phyloP scores from a whole-genome alignment of 2,888 invertebrate genomes.

The Boloria selene region DNA sequence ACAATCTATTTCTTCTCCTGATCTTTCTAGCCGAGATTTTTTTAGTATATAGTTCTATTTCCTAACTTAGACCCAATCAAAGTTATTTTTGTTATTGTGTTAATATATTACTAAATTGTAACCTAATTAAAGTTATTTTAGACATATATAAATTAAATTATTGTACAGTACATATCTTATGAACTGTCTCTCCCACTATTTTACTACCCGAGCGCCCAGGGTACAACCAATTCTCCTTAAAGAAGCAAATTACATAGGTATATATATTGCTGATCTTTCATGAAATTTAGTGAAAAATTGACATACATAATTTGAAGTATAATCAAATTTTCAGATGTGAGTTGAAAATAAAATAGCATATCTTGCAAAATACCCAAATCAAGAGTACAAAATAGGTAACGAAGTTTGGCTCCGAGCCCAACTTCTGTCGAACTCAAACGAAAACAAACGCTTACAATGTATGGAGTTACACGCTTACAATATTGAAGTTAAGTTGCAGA shows the following conservation, averaged over 20 bases:
- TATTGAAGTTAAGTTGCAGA: conserved; percentile 11
- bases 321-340: conserved; percentile 3
- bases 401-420: conserved; percentile 33
- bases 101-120: too few relatives aligned
- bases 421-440: conserved; percentile 29
- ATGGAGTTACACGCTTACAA: conserved; percentile 23
- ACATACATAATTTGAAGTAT: conserved; percentile 7
- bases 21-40: neutral
- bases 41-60: neutral
- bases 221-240: too few relatives aligned
- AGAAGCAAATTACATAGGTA: too few relatives aligned
- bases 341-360: conserved; percentile 3
- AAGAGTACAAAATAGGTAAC: conserved; percentile 1
- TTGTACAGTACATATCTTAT: too few relatives aligned
- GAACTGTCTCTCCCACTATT: too few relatives aligned
- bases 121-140: too few relatives aligned
- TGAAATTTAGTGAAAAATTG: neutral
- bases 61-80: too few relatives aligned
- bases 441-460: conserved; percentile 35
- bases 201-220: too few relatives aligned
- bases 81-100: too few relatives aligned
- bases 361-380: neutral
- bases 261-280: too few relatives aligned
- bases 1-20: neutral
- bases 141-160: too few relatives aligned